phyloP scores from a whole-genome alignment of 1,140 invertebrate genomes.

The Zophobas atratus region DNA sequence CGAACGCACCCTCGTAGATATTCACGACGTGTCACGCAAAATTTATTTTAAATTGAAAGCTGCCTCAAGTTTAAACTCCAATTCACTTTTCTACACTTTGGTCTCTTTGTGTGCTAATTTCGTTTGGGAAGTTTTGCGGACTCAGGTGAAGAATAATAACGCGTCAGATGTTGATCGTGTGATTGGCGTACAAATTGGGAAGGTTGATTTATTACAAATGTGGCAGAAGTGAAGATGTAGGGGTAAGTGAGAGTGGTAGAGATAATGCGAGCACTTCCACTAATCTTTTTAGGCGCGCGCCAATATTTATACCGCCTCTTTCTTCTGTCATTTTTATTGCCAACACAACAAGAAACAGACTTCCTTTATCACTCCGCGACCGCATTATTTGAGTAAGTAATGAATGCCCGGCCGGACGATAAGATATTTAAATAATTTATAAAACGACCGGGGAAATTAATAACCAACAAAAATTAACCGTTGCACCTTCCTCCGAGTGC shows the following conservation, averaged over 20 bases:
- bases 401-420: neutral
- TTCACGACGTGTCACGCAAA: constrained; percentile 31
- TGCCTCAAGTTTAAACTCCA: constrained; percentile 30
- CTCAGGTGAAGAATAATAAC: constrained; percentile 24
- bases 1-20: constrained; percentile 10
- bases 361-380: constrained; percentile 25
- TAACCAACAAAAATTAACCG: constrained; percentile 15
- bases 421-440: constrained; percentile 38
- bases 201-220: constrained; percentile 28
- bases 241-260: constrained; percentile 17
- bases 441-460: constrained; percentile 1
- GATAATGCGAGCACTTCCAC: constrained; percentile 40
- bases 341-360: constrained; percentile 47
- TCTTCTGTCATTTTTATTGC: constrained; percentile 48
- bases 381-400: constrained; percentile 30
- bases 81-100: constrained; percentile 23
- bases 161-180: constrained; percentile 8
- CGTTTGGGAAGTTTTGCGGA: neutral
- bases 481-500: constrained; percentile 11
- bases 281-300: constrained; percentile 45
- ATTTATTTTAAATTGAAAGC: constrained; percentile 46
- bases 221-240: constrained; percentile 14
- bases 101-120: constrained; percentile 9
- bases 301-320: constrained; percentile 47
- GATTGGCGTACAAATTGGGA: constrained; percentile 17